Evolutionary conservation across 1,140 invertebrate species (phyloP).

Genomic region (Radopholus similis): DNA sequence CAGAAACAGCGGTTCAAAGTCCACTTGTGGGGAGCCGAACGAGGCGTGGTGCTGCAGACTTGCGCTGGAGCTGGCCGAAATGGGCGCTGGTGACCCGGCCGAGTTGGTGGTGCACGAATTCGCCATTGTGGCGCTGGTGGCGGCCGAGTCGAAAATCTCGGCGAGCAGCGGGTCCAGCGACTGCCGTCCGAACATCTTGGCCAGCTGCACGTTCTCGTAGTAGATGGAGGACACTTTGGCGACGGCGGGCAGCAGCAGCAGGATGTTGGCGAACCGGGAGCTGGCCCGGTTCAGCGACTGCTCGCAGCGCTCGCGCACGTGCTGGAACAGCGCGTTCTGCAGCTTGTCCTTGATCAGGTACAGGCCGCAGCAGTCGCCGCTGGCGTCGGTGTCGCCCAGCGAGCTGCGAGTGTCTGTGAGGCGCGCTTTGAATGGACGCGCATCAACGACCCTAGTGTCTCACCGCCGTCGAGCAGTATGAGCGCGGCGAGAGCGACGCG

Average conservation of each 20-base stretch:
- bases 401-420: constrained; percentile 16
- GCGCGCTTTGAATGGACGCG: background rate
- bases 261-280: constrained; percentile 44
- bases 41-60: background rate
- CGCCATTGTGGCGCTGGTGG: background rate
- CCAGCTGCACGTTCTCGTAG: constrained; percentile 43
- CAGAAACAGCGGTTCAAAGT: background rate
- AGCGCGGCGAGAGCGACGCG: constrained; percentile 37
- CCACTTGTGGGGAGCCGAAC: background rate
- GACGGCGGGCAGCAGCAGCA: constrained; percentile 38
- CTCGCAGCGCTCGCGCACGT: constrained; percentile 40
- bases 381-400: background rate
- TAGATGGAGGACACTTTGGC: constrained; percentile 47
- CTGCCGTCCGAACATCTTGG: constrained; percentile 42
- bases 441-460: background rate
- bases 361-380: constrained; percentile 14
- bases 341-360: constrained; percentile 27
- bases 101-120: background rate
- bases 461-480: constrained; percentile 42
- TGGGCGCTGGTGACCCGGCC: background rate
- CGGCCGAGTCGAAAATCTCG: constrained; percentile 27
- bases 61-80: background rate
- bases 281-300: constrained; percentile 29
- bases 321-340: constrained; percentile 44
- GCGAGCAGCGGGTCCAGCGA: constrained; percentile 43